phyloP scores from a whole-genome alignment of 2,888 invertebrate species.

The Eueremaeus valkanovi region DNA sequence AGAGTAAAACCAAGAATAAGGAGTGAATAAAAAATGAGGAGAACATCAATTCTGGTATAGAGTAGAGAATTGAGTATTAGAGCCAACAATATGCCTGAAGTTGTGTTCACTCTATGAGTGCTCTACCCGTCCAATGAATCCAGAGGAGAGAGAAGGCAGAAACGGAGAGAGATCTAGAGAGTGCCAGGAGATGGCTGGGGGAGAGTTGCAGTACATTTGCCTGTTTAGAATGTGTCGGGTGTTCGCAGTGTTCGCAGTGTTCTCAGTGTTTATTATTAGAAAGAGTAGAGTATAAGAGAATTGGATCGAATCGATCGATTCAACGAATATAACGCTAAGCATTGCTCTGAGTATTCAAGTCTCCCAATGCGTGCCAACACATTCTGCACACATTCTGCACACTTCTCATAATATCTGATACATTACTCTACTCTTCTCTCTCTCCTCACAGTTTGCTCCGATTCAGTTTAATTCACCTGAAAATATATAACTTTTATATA shows the following conservation, averaged over 20 bases:
- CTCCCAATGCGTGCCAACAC: neutral
- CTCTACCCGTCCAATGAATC: neutral
- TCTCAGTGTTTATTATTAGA: conserved; percentile 16
- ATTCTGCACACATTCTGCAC: neutral
- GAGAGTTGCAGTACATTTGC: neutral
- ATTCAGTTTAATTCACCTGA: conserved; percentile 9
- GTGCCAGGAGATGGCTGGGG: neutral
- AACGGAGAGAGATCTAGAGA: neutral
- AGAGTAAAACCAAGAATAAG: neutral
- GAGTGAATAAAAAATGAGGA: conserved; percentile 26
- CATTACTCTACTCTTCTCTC: neutral
- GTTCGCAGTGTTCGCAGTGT: too few species aligned
- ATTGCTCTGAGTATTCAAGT: neutral
- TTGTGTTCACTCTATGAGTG: neutral
- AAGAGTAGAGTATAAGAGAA: conserved; percentile 11
- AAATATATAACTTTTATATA: neutral
- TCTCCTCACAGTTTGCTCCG: neutral
- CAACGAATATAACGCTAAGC: neutral
- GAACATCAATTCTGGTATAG: conserved; percentile 21
- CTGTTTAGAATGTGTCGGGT: neutral
- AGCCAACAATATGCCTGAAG: neutral
- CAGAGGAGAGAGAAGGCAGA: neutral
- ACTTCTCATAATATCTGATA: neutral
- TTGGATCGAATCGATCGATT: conserved; percentile 1
- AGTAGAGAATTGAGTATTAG: conserved; percentile 13